These are phyloP conservation scores for Falco punctatus DNA, from an alignment of 2,113 vertebrate genomes.

Conservation along the genomic window DNA sequence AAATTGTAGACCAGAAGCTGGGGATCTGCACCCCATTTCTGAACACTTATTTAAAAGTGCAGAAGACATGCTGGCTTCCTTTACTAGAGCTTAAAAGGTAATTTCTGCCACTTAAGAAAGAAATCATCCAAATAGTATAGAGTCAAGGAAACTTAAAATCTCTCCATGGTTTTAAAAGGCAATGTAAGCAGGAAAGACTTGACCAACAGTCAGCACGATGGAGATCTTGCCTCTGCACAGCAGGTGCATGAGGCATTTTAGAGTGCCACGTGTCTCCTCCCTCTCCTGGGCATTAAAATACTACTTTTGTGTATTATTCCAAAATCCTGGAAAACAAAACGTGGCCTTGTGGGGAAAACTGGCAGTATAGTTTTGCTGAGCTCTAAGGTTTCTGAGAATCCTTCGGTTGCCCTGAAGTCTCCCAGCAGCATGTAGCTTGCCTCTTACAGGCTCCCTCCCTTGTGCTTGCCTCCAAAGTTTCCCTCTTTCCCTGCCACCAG, in stretches of 20 bases:
- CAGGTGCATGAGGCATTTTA: neutral
- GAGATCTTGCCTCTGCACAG: neutral
- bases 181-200: neutral
- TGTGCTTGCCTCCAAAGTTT: neutral
- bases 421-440: neutral
- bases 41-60: neutral
- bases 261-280: neutral
- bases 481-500: neutral
- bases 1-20: neutral
- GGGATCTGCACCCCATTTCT: neutral
- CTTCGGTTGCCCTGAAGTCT: neutral
- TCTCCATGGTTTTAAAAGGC: neutral
- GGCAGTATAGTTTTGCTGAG: neutral
- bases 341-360: neutral
- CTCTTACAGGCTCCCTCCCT: neutral
- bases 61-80: neutral
- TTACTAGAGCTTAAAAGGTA: neutral
- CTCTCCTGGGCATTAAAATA: neutral
- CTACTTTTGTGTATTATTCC: neutral
- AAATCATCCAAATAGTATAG: neutral
- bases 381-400: neutral
- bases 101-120: neutral
- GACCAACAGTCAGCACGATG: neutral
- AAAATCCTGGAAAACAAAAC: neutral
- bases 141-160: neutral